Evolutionary conservation across 2,113 vertebrate species (phyloP).

Genomic region (Synodontis membranacea): DNA sequence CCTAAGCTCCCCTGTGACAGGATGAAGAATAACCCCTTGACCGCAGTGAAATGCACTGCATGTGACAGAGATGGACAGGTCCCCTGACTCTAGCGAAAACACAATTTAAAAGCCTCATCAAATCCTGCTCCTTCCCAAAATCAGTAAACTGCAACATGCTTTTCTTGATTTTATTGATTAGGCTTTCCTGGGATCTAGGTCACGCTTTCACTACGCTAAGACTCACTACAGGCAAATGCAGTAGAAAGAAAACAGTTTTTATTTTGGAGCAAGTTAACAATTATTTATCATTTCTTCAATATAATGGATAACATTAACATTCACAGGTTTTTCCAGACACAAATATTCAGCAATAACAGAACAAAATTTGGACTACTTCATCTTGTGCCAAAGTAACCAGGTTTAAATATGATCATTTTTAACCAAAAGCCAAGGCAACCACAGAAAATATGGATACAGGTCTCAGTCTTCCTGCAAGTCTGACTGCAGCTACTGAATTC

Average conservation of each 20-base stretch:
- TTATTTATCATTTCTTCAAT: neutral
- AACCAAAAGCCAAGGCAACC: neutral
- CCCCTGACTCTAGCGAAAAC: constrained; percentile 36
- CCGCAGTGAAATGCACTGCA: constrained; percentile 39
- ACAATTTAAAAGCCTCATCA: constrained; percentile 49
- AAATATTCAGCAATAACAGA: neutral
- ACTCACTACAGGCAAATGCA: neutral
- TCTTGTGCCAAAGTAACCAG: neutral
- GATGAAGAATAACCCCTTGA: constrained; percentile 60
- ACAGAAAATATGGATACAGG: neutral
- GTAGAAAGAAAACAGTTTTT: neutral
- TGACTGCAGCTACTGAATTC: neutral
- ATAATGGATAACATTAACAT: neutral
- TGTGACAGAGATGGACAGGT: constrained; percentile 36
- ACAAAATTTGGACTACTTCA: neutral
- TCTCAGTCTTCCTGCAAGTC: neutral
- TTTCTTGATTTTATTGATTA: constrained; percentile 42
- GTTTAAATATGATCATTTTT: neutral
- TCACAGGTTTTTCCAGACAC: neutral
- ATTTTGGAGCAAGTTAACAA: neutral
- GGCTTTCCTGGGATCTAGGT: constrained; percentile 25
- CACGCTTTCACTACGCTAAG: constrained; percentile 31
- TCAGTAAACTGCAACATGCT: constrained; percentile 44
- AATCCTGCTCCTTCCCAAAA: constrained; percentile 24
- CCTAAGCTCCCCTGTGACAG: constrained; percentile 54